Conservation (phyloP, 1,140 invertebrate species). For the Chironomus striatipennis region DNA sequence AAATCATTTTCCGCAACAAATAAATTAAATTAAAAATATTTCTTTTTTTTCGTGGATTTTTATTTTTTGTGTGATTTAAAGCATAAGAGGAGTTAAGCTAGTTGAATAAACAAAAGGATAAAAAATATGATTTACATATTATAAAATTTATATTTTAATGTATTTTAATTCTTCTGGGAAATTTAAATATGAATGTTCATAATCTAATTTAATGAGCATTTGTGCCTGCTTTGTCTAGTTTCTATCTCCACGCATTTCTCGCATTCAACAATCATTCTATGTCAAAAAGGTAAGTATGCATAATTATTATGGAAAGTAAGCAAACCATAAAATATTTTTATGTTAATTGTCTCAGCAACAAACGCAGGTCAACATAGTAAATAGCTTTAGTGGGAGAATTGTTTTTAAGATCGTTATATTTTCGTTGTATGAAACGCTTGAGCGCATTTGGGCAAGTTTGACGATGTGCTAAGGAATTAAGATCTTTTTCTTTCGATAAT, state of each 20-base stretch:
- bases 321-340: constrained; percentile 22
- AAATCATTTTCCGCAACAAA: constrained; percentile 20
- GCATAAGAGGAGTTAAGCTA: not conserved
- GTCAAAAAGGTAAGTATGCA: constrained; percentile 4
- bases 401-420: no score
- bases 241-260: not conserved
- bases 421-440: no score
- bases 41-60: no score
- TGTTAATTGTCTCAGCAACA: constrained; percentile 18
- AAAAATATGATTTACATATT: constrained; percentile 6
- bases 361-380: not conserved
- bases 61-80: not conserved
- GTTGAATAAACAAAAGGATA: not conserved
- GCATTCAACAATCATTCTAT: constrained; percentile 10
- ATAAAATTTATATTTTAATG: not conserved
- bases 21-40: not conserved
- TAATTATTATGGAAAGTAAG: constrained; percentile 15
- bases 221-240: not conserved
- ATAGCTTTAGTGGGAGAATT: not conserved
- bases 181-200: constrained; percentile 19
- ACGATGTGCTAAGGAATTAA: no score
- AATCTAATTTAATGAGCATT: constrained; percentile 1
- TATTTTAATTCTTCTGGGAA: not conserved
- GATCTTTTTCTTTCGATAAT: no score
- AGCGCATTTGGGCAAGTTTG: no score